These are phyloP conservation scores for Drosophila busckii DNA, from an alignment of 1,140 invertebrate species.

Conservation along the genomic window DNA sequence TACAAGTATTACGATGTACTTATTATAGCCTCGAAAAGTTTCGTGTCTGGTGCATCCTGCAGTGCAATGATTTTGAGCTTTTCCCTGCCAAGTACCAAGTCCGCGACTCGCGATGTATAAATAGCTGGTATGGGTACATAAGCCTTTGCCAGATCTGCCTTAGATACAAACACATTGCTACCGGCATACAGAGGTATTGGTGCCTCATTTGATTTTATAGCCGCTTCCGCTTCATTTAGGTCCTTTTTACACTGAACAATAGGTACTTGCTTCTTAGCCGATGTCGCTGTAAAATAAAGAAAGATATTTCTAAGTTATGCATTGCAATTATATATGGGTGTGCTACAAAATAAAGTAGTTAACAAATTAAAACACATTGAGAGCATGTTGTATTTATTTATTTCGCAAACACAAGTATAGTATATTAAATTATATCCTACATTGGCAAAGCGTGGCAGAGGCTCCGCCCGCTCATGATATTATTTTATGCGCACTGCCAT, in stretches of 20 bases:
- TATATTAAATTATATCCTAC: conserved; percentile 7
- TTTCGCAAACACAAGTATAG: conserved; percentile 4
- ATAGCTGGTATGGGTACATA: conserved; percentile 50
- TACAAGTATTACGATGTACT: conserved; percentile 40
- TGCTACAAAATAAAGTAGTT: too few relatives aligned
- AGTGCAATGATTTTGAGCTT: conserved; percentile 39
- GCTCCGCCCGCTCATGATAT: not conserved
- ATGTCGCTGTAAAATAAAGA: too few relatives aligned
- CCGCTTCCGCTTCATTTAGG: not conserved
- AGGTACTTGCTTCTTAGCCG: too few relatives aligned
- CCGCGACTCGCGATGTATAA: conserved; percentile 62
- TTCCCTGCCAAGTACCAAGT: conserved; percentile 68
- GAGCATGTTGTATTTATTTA: conserved; percentile 17
- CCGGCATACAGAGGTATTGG: conserved; percentile 54
- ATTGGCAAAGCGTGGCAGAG: conserved; percentile 13
- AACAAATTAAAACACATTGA: conserved; percentile 21
- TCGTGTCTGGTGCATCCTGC: conserved; percentile 19
- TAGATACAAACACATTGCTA: conserved; percentile 50
- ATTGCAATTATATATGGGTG: too few relatives aligned
- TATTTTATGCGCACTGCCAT: not conserved
- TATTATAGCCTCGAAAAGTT: conserved; percentile 59
- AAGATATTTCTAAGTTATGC: too few relatives aligned
- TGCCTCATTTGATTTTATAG: conserved; percentile 11
- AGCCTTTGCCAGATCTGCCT: conserved; percentile 43
- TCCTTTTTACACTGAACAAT: not conserved